phyloP scores from a whole-genome alignment of 2,113 vertebrate genomes.

The Lycaon pictus region DNA sequence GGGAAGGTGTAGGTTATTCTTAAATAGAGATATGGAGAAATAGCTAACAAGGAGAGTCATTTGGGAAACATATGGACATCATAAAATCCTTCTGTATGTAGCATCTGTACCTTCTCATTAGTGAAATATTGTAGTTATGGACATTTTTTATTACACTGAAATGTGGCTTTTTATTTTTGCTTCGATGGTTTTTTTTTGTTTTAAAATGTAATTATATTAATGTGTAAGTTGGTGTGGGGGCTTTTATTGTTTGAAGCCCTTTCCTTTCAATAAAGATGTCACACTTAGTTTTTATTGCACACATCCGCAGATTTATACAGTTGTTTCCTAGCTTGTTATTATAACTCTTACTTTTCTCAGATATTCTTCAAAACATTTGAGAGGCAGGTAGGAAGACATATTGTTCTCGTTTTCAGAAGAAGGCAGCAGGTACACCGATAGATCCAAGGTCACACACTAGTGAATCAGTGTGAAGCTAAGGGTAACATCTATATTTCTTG shows the following conservation, averaged over 20 bases:
- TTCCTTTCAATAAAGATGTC: conserved; percentile 10
- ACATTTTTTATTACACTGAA: conserved; percentile 79
- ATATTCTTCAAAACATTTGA: conserved; percentile 8
- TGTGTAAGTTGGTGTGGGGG: conserved; percentile 39
- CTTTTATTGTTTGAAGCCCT: conserved; percentile 53
- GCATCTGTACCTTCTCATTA: conserved; percentile 83
- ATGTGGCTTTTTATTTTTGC: conserved; percentile 74
- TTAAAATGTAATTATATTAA: conserved; percentile 70
- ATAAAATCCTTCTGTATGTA: conserved; percentile 78
- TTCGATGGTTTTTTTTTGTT: conserved; percentile 66
- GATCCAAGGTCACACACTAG: background rate
- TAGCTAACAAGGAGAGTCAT: conserved; percentile 80
- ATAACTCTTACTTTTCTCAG: background rate
- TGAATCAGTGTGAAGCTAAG: conserved; percentile 16
- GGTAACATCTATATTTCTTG: background rate
- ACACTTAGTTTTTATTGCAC: conserved; percentile 39
- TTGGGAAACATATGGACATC: conserved; percentile 83
- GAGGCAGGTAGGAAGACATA: background rate
- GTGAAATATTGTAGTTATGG: conserved; percentile 77
- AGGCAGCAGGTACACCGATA: background rate
- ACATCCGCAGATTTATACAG: background rate
- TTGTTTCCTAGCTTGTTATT: conserved; percentile 44
- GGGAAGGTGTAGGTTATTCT: conserved; percentile 75
- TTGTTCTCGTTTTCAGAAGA: conserved; percentile 44
- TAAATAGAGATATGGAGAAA: conserved; percentile 75